Base-by-base conservation (phyloP, 1,140 invertebrate genomes). In the Drosophila oshimai region DNA sequence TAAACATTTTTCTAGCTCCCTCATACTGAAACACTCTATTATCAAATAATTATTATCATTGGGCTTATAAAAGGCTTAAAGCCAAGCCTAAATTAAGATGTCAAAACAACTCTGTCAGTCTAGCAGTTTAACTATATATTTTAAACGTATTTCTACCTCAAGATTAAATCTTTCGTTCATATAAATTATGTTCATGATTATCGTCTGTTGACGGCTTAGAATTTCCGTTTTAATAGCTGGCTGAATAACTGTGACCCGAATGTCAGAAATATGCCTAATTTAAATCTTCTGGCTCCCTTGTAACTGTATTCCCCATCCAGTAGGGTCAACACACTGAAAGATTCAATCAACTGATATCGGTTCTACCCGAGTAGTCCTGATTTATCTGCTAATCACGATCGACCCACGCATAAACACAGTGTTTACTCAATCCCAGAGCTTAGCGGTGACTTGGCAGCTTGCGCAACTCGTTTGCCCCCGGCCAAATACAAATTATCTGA, bases 381-480 rank as follows among this genome's bases (percentile, higher is more conserved):
- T 73, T 46, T 53, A 72, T 62, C 53, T 29, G 28, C 47, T 80
- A 76, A 81, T 81, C 77, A 81, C 67, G 51, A 72, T 76, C 46
- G 45, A 9, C 77, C 67, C 55, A 61, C 73, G 72, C 61, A 68
- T 62, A 41, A 61, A 60, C 49, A 31, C 41, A 33, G 50, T 49
- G 42, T 72, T 61, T 72, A 61, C 55, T 45, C 74, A 76, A 65
- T 77, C 65, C 33, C 33, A 34, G 42, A 39, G 57, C 74, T 77
- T 55, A 60, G 53, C 62, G n/a, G 17, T 31, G 24, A 45, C 51
- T 37, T 65, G 37, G 34, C 37, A 17, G 57, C 49, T 77, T 70
- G 75, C 55, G 71, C 65, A 84, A 86, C 80, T 60, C 73, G 70
- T 86, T 65, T 79, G 70, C 74, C 57, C 74, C 58, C 47, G 79